Conservation (phyloP, 2,888 invertebrate genomes). For the Eristalinus sepulchralis region DNA sequence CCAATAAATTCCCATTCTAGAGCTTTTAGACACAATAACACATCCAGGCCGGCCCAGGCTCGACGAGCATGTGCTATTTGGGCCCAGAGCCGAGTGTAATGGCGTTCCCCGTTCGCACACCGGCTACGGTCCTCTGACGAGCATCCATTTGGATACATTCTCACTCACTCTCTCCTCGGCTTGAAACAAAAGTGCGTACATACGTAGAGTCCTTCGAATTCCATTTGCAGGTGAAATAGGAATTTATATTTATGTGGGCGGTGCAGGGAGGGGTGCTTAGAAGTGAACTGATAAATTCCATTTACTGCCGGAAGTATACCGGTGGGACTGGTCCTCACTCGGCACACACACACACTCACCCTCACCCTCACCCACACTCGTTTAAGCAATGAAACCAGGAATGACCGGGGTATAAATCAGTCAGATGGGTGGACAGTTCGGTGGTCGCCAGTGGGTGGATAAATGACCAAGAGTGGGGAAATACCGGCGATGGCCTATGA, state of each 20-base stretch:
- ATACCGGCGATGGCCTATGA: conserved; percentile 2
- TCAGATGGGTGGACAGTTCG: conserved; percentile 37
- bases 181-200: conserved; percentile 66
- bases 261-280: conserved; percentile 16
- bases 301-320: conserved; percentile 65
- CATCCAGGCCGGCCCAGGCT: conserved; percentile 8
- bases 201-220: conserved; percentile 45
- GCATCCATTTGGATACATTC: conserved; percentile 52
- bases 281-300: conserved; percentile 70
- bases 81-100: conserved; percentile 20
- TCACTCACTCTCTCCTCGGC: conserved; percentile 11
- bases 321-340: conserved; percentile 44
- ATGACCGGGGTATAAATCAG: conserved; percentile 46
- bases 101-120: conserved; percentile 3
- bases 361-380: too few relatives aligned
- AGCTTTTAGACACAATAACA: conserved; percentile 50
- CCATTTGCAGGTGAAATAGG: conserved; percentile 60
- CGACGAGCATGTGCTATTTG: conserved; percentile 10
- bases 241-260: conserved; percentile 56
- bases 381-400: neutral
- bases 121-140: conserved; percentile 43
- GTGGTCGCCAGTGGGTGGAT: neutral
- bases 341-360: neutral
- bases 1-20: conserved; percentile 67
- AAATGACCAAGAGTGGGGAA: conserved; percentile 12